A percentile compares a stretch with the other conserved stretches of the same genome.
These are phyloP conservation scores for Carapus acus DNA, from an alignment of 2,797 vertebrate genomes.

Conservation along the genomic window DNA sequence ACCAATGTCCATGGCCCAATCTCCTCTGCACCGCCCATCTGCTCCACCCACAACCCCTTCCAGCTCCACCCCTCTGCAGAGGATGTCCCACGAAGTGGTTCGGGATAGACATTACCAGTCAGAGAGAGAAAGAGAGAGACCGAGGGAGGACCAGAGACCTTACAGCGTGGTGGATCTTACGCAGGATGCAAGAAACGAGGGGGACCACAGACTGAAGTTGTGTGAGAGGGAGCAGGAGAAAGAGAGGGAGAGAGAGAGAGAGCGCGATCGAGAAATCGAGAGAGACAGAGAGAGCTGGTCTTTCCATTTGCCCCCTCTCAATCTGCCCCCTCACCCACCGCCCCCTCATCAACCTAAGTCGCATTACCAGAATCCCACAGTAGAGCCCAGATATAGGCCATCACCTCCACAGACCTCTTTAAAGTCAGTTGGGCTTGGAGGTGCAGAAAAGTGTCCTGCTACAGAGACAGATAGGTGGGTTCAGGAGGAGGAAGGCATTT, in stretches of 20 bases:
- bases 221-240: conserved; percentile 53
- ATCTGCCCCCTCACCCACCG: too few species aligned
- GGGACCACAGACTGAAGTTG: conserved; percentile 52
- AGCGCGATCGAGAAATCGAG: conserved; percentile 51
- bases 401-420: conserved; percentile 50
- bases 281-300: conserved; percentile 53
- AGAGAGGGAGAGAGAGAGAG: conserved; percentile 52
- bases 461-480: conserved; percentile 51
- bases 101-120: conserved; percentile 73
- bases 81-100: conserved; percentile 73
- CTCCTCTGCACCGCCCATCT: conserved; percentile 74
- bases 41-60: conserved; percentile 70
- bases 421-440: conserved; percentile 26
- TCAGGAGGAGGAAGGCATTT: conserved; percentile 73
- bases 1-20: conserved; percentile 70
- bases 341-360: conserved; percentile 52
- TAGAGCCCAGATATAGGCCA: conserved; percentile 52
- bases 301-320: conserved; percentile 51
- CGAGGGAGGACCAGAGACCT: conserved; percentile 75
- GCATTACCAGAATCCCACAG: conserved; percentile 59
- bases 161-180: conserved; percentile 88
- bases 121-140: conserved; percentile 65
- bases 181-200: conserved; percentile 66
- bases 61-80: conserved; percentile 70
- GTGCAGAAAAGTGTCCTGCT: conserved; percentile 36